A percentile compares a stretch with the other conserved stretches of the same genome.
Conservation (phyloP, 2,113 vertebrate genomes). For the Heliornis fulica region DNA sequence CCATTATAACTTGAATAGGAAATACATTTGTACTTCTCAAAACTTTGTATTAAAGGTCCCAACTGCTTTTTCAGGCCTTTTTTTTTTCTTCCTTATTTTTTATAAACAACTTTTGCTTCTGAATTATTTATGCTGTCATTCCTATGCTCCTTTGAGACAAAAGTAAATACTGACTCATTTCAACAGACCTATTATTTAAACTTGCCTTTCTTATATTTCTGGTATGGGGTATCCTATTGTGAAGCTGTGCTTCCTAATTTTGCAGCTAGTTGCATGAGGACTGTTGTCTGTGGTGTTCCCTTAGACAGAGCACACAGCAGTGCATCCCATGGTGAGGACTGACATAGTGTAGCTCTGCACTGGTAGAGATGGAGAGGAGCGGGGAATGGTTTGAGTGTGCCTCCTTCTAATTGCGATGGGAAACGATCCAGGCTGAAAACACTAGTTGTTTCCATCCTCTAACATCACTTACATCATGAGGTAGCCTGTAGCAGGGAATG, state of each 20-base stretch:
- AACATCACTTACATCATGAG: background rate
- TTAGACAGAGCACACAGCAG: background rate
- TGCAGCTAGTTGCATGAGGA: background rate
- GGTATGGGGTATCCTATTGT: background rate
- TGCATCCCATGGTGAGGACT: background rate
- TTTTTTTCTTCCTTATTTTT: background rate
- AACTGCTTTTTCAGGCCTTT: background rate
- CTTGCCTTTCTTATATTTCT: background rate
- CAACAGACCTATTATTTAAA: background rate
- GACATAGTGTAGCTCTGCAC: fast-evolving
- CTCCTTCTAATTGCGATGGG: background rate
- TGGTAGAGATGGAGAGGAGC: background rate
- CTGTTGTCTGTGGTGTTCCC: background rate
- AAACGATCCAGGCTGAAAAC: background rate
- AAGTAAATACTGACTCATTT: background rate
- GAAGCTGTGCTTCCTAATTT: background rate
- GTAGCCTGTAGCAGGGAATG: background rate
- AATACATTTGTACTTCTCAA: background rate
- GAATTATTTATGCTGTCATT: background rate
- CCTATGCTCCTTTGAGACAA: background rate
- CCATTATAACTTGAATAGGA: background rate
- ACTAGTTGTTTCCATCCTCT: background rate
- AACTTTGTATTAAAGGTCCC: background rate
- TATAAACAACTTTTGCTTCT: background rate
- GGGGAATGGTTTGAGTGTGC: background rate